These are phyloP conservation scores for Nomada ferruginata DNA, from an alignment of 2,888 invertebrate genomes.

Conservation along the genomic window DNA sequence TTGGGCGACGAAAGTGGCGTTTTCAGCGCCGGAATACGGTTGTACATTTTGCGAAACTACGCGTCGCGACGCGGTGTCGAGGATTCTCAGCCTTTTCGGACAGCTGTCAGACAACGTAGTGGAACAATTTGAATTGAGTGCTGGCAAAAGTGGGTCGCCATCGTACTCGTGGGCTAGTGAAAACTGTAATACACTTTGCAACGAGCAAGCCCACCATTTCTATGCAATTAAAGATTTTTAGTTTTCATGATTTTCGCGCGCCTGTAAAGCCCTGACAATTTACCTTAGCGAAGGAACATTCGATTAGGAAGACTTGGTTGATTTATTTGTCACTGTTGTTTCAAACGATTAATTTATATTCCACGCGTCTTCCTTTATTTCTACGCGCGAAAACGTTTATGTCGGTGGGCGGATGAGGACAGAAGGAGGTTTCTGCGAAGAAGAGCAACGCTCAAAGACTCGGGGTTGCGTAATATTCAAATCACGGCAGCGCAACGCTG, in stretches of 20 bases:
- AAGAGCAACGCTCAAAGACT: constrained; percentile 18
- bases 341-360: not conserved
- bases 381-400: not conserved
- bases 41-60: not conserved
- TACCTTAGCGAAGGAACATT: not conserved
- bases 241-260: too few relatives aligned
- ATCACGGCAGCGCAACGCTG: constrained; percentile 3
- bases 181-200: too few relatives aligned
- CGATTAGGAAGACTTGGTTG: not conserved
- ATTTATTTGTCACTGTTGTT: not conserved
- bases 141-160: too few relatives aligned
- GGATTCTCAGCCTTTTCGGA: too few relatives aligned
- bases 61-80: too few relatives aligned
- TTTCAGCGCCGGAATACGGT: too few relatives aligned
- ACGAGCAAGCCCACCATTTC: too few relatives aligned
- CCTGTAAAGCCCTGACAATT: too few relatives aligned
- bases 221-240: too few relatives aligned
- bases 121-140: too few relatives aligned
- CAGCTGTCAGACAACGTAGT: too few relatives aligned
- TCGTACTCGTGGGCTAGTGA: too few relatives aligned
- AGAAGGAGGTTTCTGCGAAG: not conserved
- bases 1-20: constrained; percentile 5
- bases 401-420: not conserved
- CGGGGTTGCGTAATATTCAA: constrained; percentile 23
- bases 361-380: not conserved